Base-by-base conservation (phyloP, 1,140 invertebrate genomes). In the Hyles vespertilio region DNA sequence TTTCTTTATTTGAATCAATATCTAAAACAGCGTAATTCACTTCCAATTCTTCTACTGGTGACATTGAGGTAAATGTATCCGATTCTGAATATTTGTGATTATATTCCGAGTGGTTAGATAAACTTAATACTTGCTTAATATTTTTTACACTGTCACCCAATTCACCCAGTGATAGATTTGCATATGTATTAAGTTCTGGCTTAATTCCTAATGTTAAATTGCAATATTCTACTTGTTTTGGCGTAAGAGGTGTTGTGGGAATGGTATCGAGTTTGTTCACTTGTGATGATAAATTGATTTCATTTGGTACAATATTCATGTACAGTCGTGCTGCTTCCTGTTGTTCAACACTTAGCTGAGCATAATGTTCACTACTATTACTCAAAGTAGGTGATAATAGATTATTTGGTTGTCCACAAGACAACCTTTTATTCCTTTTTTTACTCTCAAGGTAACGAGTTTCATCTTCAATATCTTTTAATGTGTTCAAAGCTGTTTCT, bases 21-120 rank as follows among this genome's bases (percentile, higher is more conserved):
- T 96, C 95, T 51, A 96, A 84, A 52, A 94, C 88, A 6, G 94
- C 94, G 82, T 96, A 96, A 79, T 95, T 96, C 1, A 96, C 92
- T 86, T 93, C 92, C 47, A 90, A 74, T 12, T 89, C 87, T 36
- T 88, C 82, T 7, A 79, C 76, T 43, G 83, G 81, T 55, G 84
- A 72, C 82, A 87, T 67, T 79, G 91, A 63, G 79, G 91, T 65
- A 81, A 90, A 69, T 77, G 90, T 68, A 80, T 91, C 68, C 74
- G 70, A 71, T 74, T 84, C 69, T 55, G 89, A 91, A 81, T 56
- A 84, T 61, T 70, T 86, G 57, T 70, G 89, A 76, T 74, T 79
- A 43, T 71, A 63, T 33, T 85, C 81, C 53, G 65, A 59, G 22
- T 59, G 59, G 32, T 56, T 12, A 32, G 59, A 67, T 22, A 64